A percentile compares a stretch with the other conserved stretches of the same genome.
These are phyloP conservation scores for Strix uralensis DNA, from an alignment of 2,113 vertebrate species.

Conservation along the genomic window DNA sequence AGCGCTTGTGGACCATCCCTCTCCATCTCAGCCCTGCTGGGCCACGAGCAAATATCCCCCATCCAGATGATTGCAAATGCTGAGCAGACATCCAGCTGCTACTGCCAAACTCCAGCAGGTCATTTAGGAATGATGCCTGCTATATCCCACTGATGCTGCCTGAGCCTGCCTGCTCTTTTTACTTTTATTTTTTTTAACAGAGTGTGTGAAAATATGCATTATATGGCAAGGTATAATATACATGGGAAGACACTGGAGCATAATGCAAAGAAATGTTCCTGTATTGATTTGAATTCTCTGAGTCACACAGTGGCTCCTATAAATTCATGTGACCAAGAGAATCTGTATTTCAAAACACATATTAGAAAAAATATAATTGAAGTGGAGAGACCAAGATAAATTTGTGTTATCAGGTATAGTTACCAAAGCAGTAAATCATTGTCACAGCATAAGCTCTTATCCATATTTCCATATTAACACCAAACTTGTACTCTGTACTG, in stretches of 20 bases:
- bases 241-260: neutral
- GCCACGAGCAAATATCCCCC: fast-evolving
- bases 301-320: neutral
- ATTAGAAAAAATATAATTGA: constrained; percentile 66
- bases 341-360: constrained; percentile 64
- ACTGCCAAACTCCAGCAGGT: neutral
- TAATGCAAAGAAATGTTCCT: neutral
- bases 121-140: neutral
- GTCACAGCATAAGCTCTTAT: constrained; percentile 57
- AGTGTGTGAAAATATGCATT: neutral
- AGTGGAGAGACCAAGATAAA: constrained; percentile 64
- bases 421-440: constrained; percentile 71
- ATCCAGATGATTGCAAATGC: neutral
- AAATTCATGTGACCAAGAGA: constrained; percentile 28
- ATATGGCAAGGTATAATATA: neutral
- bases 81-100: neutral
- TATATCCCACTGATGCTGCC: neutral
- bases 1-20: neutral
- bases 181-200: neutral
- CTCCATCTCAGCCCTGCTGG: neutral
- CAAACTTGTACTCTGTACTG: neutral
- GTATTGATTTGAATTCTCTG: constrained; percentile 14
- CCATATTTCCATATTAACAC: constrained; percentile 69
- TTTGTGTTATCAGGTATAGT: constrained; percentile 64
- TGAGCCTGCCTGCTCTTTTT: neutral